Base-by-base conservation (phyloP, 2,888 invertebrate genomes). In the Melitaea athalia region DNA sequence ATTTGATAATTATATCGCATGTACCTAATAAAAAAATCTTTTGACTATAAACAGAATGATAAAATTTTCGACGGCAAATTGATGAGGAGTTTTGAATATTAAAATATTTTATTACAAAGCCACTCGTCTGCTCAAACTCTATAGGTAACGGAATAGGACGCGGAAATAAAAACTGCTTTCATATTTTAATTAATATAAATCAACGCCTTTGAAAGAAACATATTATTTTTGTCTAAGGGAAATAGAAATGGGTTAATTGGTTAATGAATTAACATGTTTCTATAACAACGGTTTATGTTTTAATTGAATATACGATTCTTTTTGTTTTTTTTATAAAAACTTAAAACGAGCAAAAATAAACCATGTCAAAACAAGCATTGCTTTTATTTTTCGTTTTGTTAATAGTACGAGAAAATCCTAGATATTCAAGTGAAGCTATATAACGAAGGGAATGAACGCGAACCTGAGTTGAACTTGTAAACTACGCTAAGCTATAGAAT, bases 81-180 rank as follows among this genome's bases (percentile, higher is more conserved):
- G 63, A 68, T 71, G 67, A 64, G 67, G 61, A 71, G 72, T 65
- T 72, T 64, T 65, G 67, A 63, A 70, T 71, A 71, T 72, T 68
- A 70, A 24, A 72, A 76, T 71, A 70, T 60, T 70, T 67, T 61
- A 62, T 42, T 66, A 59, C 57, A 59, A 50, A 45, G 15, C 43
- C 14, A 57, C 55, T 63, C 31, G 49, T 24, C 52, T 49, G 5
- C 47, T n/a, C 14, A 53, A 52, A 53, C 8, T 33, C 33, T 57
- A 47, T 55, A n/a, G n/a, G n/a, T n/a, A 60, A 63, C 47, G 55
- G 55, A 49, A 50, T 65, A 63, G 33, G 33, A 33, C 38, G 66
- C 49, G 38, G 42, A 64, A 50, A 45, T 43, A 42, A 64, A 64
- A 59, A 57, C 31, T 62, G 11, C 31, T 63, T 67, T 67, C 14